Conservation (phyloP, 2,888 invertebrate genomes). For the Mycogona germanica region DNA sequence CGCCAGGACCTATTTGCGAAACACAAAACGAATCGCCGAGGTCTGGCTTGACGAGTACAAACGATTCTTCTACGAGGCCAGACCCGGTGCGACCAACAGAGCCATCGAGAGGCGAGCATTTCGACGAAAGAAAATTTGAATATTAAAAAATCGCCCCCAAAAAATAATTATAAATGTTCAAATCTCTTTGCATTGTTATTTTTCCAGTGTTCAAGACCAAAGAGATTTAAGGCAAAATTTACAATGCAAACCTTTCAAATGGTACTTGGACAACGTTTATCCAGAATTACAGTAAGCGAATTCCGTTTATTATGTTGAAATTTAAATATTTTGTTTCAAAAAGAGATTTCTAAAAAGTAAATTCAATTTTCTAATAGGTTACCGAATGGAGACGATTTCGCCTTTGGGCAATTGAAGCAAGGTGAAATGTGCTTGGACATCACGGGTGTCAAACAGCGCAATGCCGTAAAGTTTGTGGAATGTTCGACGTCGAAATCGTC, state of each 20-base stretch:
- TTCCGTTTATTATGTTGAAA: background rate
- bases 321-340: background rate
- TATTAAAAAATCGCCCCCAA: background rate
- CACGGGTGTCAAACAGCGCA: background rate
- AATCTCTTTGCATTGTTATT: background rate
- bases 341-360: background rate
- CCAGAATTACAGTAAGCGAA: constrained; percentile 58
- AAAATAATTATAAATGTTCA: background rate
- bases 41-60: constrained; percentile 38
- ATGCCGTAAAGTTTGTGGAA: constrained; percentile 6
- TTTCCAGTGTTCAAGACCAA: constrained; percentile 15
- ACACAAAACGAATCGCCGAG: constrained; percentile 37
- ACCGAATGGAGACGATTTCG: constrained; percentile 20
- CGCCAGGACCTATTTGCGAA: constrained; percentile 33
- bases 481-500: constrained; percentile 13
- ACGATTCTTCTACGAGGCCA: constrained; percentile 35
- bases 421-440: constrained; percentile 18
- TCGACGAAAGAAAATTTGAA: background rate
- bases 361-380: constrained; percentile 11
- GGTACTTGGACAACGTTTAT: constrained; percentile 96
- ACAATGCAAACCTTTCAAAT: constrained; percentile 91
- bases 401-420: constrained; percentile 21
- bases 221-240: constrained; percentile 66
- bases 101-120: constrained; percentile 22
- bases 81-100: constrained; percentile 29